Evolutionary conservation across 2,888 invertebrate species (phyloP).

Genomic region (Lamproptera curius): DNA sequence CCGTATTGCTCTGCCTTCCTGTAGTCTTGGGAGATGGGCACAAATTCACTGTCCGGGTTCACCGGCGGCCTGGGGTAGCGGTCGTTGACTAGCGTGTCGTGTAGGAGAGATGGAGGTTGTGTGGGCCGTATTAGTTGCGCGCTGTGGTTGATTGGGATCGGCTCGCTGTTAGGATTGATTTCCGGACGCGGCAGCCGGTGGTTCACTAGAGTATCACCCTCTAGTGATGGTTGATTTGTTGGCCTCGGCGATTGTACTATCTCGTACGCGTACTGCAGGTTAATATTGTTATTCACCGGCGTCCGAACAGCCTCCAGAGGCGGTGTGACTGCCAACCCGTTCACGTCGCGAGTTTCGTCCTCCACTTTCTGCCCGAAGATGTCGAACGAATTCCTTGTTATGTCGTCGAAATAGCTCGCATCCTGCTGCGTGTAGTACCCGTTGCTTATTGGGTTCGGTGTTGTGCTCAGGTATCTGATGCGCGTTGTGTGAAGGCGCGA

Average conservation of each 20-base stretch:
- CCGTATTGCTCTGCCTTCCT: constrained; percentile 51
- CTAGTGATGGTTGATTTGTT: constrained; percentile 69
- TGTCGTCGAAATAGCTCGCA: constrained; percentile 83
- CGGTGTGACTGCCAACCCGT: constrained; percentile 67
- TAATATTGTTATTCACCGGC: constrained; percentile 73
- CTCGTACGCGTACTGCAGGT: constrained; percentile 75
- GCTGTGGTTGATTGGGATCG: constrained; percentile 47
- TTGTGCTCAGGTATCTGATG: constrained; percentile 62
- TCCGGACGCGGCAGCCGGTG: constrained; percentile 82
- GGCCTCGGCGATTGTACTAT: constrained; percentile 54
- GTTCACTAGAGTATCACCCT: constrained; percentile 84
- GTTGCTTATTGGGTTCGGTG: constrained; percentile 77
- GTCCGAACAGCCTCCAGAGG: constrained; percentile 65
- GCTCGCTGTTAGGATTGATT: constrained; percentile 83
- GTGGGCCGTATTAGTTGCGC: constrained; percentile 49
- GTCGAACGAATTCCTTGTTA: constrained; percentile 85
- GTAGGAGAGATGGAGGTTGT: constrained; percentile 71
- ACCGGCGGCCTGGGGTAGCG: constrained; percentile 81
- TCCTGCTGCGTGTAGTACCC: constrained; percentile 83
- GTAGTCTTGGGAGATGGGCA: constrained; percentile 68
- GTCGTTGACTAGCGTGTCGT: constrained; percentile 85
- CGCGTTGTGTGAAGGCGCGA: constrained; percentile 42
- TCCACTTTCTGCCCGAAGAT: constrained; percentile 84
- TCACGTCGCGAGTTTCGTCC: constrained; percentile 65
- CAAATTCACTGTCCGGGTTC: constrained; percentile 84